phyloP scores from a whole-genome alignment of 2,113 vertebrate genomes.

The Salvelinus sp. region DNA sequence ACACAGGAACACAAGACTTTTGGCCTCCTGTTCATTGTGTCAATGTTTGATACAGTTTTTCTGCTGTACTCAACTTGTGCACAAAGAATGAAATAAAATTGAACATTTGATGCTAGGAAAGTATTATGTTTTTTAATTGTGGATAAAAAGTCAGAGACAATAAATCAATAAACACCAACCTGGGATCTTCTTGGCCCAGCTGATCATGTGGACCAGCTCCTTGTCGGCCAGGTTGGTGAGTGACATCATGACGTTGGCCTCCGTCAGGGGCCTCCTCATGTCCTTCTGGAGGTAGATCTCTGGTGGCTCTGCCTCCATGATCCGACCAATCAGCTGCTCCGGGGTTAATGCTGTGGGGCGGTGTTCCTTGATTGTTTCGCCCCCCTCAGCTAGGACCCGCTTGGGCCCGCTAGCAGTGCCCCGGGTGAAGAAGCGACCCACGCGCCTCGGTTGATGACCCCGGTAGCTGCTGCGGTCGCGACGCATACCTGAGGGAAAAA shows the following conservation, averaged over 20 bases:
- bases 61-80: too few species aligned
- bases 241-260: conserved; percentile 95
- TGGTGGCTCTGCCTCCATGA: conserved; percentile 91
- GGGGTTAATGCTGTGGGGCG: conserved; percentile 71
- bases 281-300: conserved; percentile 86
- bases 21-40: too few species aligned
- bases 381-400: conserved; percentile 12
- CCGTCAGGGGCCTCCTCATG: conserved; percentile 84
- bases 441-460: conserved; percentile 67
- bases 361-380: conserved; percentile 54
- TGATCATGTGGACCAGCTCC: conserved; percentile 96
- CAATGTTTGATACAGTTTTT: too few species aligned
- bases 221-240: conserved; percentile 94
- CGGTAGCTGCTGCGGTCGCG: conserved; percentile 67
- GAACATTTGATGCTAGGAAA: too few species aligned
- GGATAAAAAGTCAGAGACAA: too few species aligned
- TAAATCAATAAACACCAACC: conserved; percentile 60
- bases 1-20: too few species aligned
- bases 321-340: conserved; percentile 84
- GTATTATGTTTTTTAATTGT: too few species aligned
- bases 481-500: conserved; percentile 61
- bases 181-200: conserved; percentile 98
- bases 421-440: conserved; percentile 70
- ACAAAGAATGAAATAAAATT: too few species aligned
- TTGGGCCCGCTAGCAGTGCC: conserved; percentile 37